Evolutionary conservation across 2,113 vertebrate species (phyloP), one percentile per base, ranked within the genome.

Genomic region (Megalops atlanticus): DNA sequence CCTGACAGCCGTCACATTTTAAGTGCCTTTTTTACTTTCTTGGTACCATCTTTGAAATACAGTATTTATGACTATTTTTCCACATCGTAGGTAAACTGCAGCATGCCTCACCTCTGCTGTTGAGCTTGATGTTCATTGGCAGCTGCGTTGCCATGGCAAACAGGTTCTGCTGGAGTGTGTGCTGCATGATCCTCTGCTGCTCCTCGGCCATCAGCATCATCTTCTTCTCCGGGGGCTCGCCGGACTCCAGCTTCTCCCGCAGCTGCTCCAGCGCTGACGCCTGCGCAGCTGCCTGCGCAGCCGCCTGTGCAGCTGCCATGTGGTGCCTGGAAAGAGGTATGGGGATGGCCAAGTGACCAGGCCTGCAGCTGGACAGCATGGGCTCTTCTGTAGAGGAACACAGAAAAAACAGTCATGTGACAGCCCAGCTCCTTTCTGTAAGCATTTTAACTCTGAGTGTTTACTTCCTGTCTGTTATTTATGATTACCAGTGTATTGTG

Each of bases 151-250:
- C 95, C 94, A 96, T 91, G 0, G 96, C 93, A 81, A 98, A 89
- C 71, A 98, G 93, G 93, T 96, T 96, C 82, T 96, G 95, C 88
- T 97, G 95, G 81, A 96, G 86, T 0, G 95, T 86, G 0, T 96
- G 95, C 39, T 96, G 95, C 92, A 97, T 92, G 80, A 96, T 88
- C 76, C 94, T 92, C 90, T 97, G 96, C 86, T 96, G 95, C 82
- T 97, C 96, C 88, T 95, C 93, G 0, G 87, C 92, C 33, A 94
- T 93, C 82, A 95, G 91, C 79, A 97, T 95, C 91, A 94, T 90
- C 87, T 94, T 99, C 88, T 98, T 98, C 90, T 97, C 95, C 0
- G 96, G 97, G 0, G 97, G 96, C 70, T 98, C 97, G 0, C 95
- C 93, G 0, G 89, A 89, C 80, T 96, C 95, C 89, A 97, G 84